Base-by-base conservation (phyloP, 1,140 invertebrate species). In the Luehdorfia chinensis region DNA sequence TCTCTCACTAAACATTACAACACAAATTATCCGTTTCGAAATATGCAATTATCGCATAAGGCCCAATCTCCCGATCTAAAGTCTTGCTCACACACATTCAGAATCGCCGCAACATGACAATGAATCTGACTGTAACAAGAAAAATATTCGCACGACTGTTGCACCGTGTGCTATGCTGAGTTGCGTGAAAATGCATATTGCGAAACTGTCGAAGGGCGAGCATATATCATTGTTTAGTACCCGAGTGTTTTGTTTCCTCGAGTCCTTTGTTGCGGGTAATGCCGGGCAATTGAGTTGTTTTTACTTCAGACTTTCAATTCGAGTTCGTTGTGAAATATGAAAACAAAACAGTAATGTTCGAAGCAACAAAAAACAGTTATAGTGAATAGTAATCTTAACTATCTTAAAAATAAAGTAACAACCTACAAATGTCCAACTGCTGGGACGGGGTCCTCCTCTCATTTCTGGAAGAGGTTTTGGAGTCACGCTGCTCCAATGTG, bases 31-130 rank as follows among this genome's bases (percentile, higher is more conserved):
- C 11, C 18, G 12, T 37, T 37, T 37, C 18, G 34, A 37, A 37
- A 30, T 30, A 37, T 15, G 34, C 18, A 37, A 33, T 37, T 37
- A 37, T 37, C 34, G 34, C 31, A 32, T 37, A 37, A 37, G 34
- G 15, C 34, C 34, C 34, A 37, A 37, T 34, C 32, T 5, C 11
- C 18, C 34, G 18, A 37, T 37, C 34, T 32, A 11, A 34, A 11
- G 34, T 4, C 27, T 1, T 3, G 27, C 34, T 37, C 34, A 37
- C 34, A 37, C 34, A 37, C 18, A 32, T 32, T 37, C 9, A 21
- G 34, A 37, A 12, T 37, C 18, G 34, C 34, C 34, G 16, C 18
- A 37, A 37, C 34, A 37, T 37, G 34, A 37, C 34, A 37, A 37
- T 37, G 34, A 37, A 37, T 37, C 19, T 19, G 21, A 37, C 0